Base-by-base conservation (phyloP, 2,797 vertebrate species). In the Margarornis squamiger region DNA sequence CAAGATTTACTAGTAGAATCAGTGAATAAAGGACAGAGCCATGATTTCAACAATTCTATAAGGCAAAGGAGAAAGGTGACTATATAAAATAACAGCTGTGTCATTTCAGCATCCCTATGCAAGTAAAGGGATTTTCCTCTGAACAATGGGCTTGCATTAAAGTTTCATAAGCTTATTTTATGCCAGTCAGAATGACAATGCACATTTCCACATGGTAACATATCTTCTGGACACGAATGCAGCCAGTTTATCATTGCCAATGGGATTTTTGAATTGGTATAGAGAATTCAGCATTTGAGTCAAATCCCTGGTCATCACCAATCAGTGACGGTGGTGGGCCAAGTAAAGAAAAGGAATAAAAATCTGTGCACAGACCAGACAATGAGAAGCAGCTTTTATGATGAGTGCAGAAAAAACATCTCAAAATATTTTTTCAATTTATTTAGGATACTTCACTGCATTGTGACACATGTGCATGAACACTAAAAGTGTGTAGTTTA, bases 391-490 rank as follows among this genome's bases (percentile, higher is more conserved):
- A 70, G 21, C 6, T 74, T 65, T 61, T 57, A n/a, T 1, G 6
- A 46, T 11, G 23, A 51, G 34, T 23, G 32, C 19, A 48, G 52
- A 72, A 78, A 32, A 49, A 90, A 16, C 8, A 51, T 8, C 5
- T 38, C 3, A 9, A 39, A 43, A 9, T 8, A 6, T 9, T 70
- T 57, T n/a, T 21, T 32, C 22, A 27, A 7, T 17, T 81, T 59
- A 26, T 84, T 81, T 21, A 39, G 48, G 72, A 13, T 13, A 30
- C 34, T 58, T 51, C 1, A 0, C 34, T 79, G 59, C 41, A 23
- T 24, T 63, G 41, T 0, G 1, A 30, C 20, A 32, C 26, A 2
- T 0, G 14, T 27, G 8, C 15, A 21, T 0, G 0, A 39, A 39
- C 38, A 52, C 9, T 39, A 27, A 43, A 76, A 59, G 59, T 0